Conservation (phyloP, 2,888 invertebrate species). For the Cetonia aurata region DNA sequence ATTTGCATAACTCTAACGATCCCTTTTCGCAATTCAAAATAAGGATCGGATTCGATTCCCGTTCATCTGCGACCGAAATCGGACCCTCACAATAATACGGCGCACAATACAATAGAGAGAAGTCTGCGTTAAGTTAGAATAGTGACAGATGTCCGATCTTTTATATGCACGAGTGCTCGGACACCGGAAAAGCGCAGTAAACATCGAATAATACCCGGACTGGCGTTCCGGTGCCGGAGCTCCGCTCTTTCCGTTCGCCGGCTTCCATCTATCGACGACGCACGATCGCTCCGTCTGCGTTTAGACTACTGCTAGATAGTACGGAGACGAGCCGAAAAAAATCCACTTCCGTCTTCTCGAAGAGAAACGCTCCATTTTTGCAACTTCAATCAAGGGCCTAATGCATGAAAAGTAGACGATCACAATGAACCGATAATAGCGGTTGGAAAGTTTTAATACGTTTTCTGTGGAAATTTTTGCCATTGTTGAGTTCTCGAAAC, state of each 20-base stretch:
- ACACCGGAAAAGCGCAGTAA: slow-evolving; percentile 59
- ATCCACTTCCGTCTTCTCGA: slow-evolving; percentile 32
- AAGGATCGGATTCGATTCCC: neutral
- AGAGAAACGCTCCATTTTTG: slow-evolving; percentile 39
- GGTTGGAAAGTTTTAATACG: slow-evolving; percentile 44
- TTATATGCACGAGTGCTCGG: slow-evolving; percentile 61
- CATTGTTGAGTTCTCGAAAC: slow-evolving; percentile 36
- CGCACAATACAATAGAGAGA: slow-evolving; percentile 23
- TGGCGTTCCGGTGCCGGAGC: slow-evolving; percentile 54
- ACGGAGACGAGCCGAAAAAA: slow-evolving; percentile 26
- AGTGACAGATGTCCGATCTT: slow-evolving; percentile 57
- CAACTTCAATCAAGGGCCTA: slow-evolving; percentile 45
- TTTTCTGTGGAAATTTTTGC: slow-evolving; percentile 44
- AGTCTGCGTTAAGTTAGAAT: slow-evolving; percentile 44
- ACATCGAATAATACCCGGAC: slow-evolving; percentile 58
- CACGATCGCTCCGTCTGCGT: slow-evolving; percentile 35
- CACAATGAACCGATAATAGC: slow-evolving; percentile 41
- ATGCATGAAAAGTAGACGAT: slow-evolving; percentile 45
- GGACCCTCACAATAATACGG: slow-evolving; percentile 16
- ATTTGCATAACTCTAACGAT: too few relatives aligned
- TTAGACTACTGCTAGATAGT: neutral
- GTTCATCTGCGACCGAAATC: slow-evolving; percentile 26
- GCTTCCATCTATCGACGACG: slow-evolving; percentile 44
- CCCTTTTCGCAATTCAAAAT: too few relatives aligned
- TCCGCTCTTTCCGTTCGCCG: slow-evolving; percentile 50